Evolutionary conservation across 2,888 invertebrate species (phyloP).

Genomic region (Balanococcus diminutus): DNA sequence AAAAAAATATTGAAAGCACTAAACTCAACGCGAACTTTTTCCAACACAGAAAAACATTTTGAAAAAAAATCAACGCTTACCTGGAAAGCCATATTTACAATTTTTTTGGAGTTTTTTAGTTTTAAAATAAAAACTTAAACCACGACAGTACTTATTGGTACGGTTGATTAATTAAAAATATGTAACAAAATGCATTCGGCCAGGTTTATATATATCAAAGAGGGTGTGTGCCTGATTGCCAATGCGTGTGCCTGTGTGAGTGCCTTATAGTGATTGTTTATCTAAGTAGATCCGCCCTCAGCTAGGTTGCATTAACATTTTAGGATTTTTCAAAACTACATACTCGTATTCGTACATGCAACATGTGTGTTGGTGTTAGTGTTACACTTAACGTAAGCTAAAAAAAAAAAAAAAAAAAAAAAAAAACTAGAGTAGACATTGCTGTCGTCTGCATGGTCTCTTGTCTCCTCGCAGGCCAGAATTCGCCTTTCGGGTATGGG

Average conservation of each 20-base stretch:
- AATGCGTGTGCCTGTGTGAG: background rate
- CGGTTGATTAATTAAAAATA: slow-evolving; percentile 46
- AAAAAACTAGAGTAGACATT: too few relatives aligned
- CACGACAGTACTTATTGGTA: background rate
- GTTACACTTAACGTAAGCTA: background rate
- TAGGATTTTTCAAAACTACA: slow-evolving; percentile 44
- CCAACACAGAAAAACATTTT: background rate
- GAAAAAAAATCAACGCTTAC: slow-evolving; percentile 1
- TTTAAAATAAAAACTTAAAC: background rate
- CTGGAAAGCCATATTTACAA: slow-evolving; percentile 45
- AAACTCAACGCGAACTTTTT: background rate
- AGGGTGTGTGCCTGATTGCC: slow-evolving; percentile 32
- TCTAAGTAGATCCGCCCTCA: slow-evolving; percentile 55
- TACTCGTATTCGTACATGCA: background rate
- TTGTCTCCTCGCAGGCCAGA: background rate
- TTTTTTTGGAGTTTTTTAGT: slow-evolving; percentile 14
- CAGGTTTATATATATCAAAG: slow-evolving; percentile 44
- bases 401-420: background rate
- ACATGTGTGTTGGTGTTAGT: background rate
- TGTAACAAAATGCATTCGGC: slow-evolving; percentile 20
- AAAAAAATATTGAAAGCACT: background rate
- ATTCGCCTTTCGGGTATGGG: slow-evolving; percentile 37
- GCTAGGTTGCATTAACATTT: slow-evolving; percentile 50
- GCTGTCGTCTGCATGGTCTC: background rate
- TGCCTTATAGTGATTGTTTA: slow-evolving; percentile 42